These are phyloP conservation scores for Hydrolagus colliei DNA, from an alignment of 2,797 vertebrate genomes.

Conservation along the genomic window DNA sequence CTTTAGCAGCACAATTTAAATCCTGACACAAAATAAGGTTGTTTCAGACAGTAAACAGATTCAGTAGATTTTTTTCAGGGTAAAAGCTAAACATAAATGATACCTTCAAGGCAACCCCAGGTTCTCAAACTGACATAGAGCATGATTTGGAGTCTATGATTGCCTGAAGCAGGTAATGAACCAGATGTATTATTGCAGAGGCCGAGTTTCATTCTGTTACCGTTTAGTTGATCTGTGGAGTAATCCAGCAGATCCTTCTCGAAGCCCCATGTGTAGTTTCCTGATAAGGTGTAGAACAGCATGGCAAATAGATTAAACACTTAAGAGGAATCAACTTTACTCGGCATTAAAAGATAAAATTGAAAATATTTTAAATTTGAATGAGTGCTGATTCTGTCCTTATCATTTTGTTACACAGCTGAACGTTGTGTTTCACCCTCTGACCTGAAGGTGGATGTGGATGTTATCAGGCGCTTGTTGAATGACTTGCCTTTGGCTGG, in stretches of 20 bases:
- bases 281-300: slow-evolving; percentile 21
- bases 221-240: neutral
- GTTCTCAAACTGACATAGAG: neutral
- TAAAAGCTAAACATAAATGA: slow-evolving; percentile 14
- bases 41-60: neutral
- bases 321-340: slow-evolving; percentile 19
- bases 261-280: neutral
- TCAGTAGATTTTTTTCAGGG: neutral
- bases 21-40: neutral
- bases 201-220: neutral
- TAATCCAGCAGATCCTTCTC: slow-evolving; percentile 2
- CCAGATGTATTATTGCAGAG: neutral
- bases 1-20: neutral
- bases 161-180: neutral
- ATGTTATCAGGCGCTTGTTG: slow-evolving; percentile 17
- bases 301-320: slow-evolving; percentile 17
- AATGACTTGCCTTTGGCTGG: neutral
- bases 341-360: slow-evolving; percentile 21
- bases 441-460: neutral
- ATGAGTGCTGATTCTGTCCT: slow-evolving; percentile 1
- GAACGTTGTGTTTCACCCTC: neutral
- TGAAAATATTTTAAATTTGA: slow-evolving; percentile 1
- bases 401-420: slow-evolving; percentile 9
- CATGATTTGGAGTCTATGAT: neutral
- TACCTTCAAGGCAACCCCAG: neutral